A percentile compares a stretch with the other conserved stretches of the same genome.
These are phyloP conservation scores for Phenacoccus solenopsis DNA, from an alignment of 1,140 invertebrate species.

Conservation along the genomic window DNA sequence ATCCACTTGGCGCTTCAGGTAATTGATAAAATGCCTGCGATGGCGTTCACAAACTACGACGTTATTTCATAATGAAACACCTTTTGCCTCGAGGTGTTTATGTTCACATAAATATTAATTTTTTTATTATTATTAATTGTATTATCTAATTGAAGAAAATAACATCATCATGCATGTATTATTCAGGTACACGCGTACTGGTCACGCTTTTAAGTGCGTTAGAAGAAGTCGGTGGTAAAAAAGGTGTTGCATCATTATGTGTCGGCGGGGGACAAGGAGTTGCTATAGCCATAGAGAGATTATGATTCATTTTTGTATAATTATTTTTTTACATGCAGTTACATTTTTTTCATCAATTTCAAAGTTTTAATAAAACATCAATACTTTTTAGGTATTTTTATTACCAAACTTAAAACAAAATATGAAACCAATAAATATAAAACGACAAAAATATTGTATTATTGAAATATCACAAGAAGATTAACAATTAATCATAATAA, in stretches of 20 bases:
- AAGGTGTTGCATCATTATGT: constrained; percentile 70
- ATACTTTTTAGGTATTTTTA: background rate
- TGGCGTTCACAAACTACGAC: background rate
- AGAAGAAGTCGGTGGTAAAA: constrained; percentile 44
- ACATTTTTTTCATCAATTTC: too few species aligned
- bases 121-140: too few species aligned
- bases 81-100: too few species aligned
- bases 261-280: constrained; percentile 93
- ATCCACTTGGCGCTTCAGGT: constrained; percentile 77
- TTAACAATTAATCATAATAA: background rate
- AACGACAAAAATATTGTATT: background rate
- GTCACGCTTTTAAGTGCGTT: constrained; percentile 59
- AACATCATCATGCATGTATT: too few species aligned
- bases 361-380: background rate
- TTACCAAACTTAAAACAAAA: background rate
- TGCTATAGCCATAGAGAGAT: constrained; percentile 61
- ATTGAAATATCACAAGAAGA: background rate
- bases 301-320: constrained; percentile 24
- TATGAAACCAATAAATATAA: too few species aligned
- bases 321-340: background rate
- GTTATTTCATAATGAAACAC: too few species aligned
- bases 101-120: too few species aligned
- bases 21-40: constrained; percentile 22
- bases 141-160: too few species aligned
- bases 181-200: constrained; percentile 54